Percentiles rank a stretch among this genome's conserved stretches.
These are phyloP conservation scores for Notolepis coatsorum DNA, from an alignment of 2,797 vertebrate genomes.

Conservation along the genomic window DNA sequence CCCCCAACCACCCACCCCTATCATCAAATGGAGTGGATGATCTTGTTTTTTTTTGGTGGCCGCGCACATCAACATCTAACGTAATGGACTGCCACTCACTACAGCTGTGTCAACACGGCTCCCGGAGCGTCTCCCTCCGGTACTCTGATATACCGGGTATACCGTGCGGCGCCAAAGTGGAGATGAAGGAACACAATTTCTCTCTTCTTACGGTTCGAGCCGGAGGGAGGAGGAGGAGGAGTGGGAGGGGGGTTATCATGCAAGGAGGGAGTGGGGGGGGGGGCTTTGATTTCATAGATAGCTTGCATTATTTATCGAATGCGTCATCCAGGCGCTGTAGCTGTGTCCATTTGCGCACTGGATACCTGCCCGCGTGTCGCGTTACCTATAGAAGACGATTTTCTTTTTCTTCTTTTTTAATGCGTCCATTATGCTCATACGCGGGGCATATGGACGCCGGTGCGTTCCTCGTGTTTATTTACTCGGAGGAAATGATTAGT, in stretches of 20 bases:
- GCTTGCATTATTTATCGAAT: conserved; percentile 82
- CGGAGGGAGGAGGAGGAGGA: too few species aligned
- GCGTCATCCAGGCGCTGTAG: conserved; percentile 76
- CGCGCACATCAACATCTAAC: conserved; percentile 10
- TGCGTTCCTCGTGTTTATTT: too few species aligned
- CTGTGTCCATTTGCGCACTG: conserved; percentile 65
- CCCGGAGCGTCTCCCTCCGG: background rate
- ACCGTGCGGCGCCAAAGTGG: background rate
- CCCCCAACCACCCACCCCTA: conserved; percentile 26
- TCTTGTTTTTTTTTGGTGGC: conserved; percentile 44
- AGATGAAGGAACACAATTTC: conserved; percentile 60
- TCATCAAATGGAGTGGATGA: conserved; percentile 35
- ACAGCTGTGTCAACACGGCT: conserved; percentile 11
- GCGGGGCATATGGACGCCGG: conserved; percentile 63
- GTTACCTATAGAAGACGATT: conserved; percentile 11
- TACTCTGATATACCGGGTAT: background rate
- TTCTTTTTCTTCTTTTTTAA: background rate
- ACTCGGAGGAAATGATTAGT: background rate
- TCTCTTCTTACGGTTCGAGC: conserved; percentile 75
- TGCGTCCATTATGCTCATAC: background rate
- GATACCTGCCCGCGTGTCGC: conserved; percentile 2
- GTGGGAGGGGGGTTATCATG: conserved; percentile 61
- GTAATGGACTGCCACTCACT: conserved; percentile 18
- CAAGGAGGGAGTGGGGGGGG: conserved; percentile 15
- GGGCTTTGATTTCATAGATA: conserved; percentile 74